Evolutionary conservation across 1,140 invertebrate species (phyloP).

Genomic region (Magallana angulata): DNA sequence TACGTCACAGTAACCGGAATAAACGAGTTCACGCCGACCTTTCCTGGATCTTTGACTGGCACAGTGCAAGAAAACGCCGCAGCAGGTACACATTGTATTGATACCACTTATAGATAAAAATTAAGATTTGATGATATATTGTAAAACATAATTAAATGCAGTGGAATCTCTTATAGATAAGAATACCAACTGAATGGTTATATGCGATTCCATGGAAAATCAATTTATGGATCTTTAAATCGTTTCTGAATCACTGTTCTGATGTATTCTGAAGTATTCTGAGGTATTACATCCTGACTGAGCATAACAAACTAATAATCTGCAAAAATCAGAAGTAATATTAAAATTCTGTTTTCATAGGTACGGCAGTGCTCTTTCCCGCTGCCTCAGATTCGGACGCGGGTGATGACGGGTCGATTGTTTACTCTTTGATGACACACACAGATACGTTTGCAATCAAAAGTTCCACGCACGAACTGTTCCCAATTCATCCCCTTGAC

Average conservation of each 20-base stretch:
- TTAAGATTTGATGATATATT: no score
- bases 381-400: neutral
- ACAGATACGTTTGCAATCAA: constrained; percentile 76
- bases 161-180: no score
- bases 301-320: no score
- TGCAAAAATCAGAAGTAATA: no score
- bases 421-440: constrained; percentile 38
- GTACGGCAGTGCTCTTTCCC: neutral
- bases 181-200: no score
- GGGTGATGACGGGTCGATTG: constrained; percentile 32
- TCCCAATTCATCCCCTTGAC: constrained; percentile 69
- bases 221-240: no score
- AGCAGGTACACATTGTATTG: constrained; percentile 11
- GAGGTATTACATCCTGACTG: no score
- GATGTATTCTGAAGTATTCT: no score
- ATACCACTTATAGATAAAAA: neutral
- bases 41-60: constrained; percentile 36
- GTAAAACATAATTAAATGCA: no score
- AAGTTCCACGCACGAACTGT: constrained; percentile 74
- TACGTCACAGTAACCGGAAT: constrained; percentile 46
- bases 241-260: no score
- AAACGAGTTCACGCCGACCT: constrained; percentile 49
- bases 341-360: neutral
- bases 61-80: constrained; percentile 37
- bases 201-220: no score